Evolutionary conservation across 2,888 invertebrate species (phyloP), one percentile per base, ranked within the genome.

Genomic region (Gandaritis pyraliata): DNA sequence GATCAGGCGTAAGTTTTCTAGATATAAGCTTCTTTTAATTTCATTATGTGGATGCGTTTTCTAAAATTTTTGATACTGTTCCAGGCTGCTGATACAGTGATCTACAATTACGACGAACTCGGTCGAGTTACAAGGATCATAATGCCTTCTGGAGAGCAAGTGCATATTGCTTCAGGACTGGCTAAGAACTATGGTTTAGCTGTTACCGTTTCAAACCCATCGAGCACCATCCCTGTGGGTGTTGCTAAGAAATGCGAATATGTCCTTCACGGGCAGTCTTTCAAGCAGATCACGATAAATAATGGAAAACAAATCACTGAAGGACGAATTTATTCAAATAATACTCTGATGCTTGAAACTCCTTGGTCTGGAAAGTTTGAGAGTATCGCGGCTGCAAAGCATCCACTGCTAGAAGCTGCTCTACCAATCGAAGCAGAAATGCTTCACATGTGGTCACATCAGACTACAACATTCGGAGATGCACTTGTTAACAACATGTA

Each of bases 51-150:
- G 8, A 3, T 8, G n/a, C n/a, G 11, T 38, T 36, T 47, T 15
- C 38, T 54, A 60, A 50, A 39, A 38, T 23, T 23, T 2, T 33
- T 45, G 56, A 46, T 16, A 53, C 67, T 73, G 70, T 87, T 90
- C 54, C 78, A 95, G 95, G 96, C 96, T 66, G 96, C 96, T 18
- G 96, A 97, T 78, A 96, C 97, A 0, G 97, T 96, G 70, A 96
- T 98, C 73, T 98, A 98, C 86, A 96, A 96, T 77, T 98, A 98
- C 78, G 98, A 98, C 78, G 95, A 95, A 83, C 94, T 97, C 66
- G 98, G 98, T 1, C 94, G 98, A 47, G 95, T 98, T 2, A 96
- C 95, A 0, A 95, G 96, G 75, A 96, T 97, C 56, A 96, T 97
- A 67, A 93, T 98, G 82, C 98, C 98, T 29, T 98, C 98, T 69